Evolutionary conservation across 2,113 vertebrate genomes (phyloP).

Genomic region (Aldabrachelys gigantea): DNA sequence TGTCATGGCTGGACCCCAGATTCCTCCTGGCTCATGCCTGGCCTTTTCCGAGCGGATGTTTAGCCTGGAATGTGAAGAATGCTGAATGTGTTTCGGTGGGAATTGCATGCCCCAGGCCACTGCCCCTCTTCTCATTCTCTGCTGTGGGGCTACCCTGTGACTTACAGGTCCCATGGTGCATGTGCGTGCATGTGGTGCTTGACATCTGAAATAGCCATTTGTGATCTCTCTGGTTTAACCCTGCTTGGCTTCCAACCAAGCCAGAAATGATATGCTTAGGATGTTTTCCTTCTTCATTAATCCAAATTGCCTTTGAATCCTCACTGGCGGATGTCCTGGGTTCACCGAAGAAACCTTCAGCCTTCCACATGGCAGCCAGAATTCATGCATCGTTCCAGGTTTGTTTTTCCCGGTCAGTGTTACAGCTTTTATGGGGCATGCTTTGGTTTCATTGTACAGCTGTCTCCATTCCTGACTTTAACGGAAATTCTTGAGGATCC

Average conservation of each 20-base stretch:
- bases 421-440: background rate
- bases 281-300: background rate
- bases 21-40: background rate
- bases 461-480: background rate
- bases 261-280: background rate
- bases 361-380: accelerated
- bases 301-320: no score
- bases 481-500: background rate
- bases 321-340: background rate
- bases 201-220: background rate
- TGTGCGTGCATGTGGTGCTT: accelerated
- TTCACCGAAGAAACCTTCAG: accelerated
- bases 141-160: accelerated
- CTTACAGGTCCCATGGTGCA: background rate
- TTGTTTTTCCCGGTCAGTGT: accelerated
- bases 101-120: no score
- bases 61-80: background rate
- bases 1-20: background rate
- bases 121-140: background rate
- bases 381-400: accelerated
- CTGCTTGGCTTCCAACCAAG: background rate
- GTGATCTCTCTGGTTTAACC: background rate
- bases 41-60: background rate
- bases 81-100: background rate
- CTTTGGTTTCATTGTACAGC: background rate